Evolutionary conservation across 2,113 vertebrate species (phyloP), one percentile per base, ranked within the genome.

Genomic region (Opisthocomus hoazin): DNA sequence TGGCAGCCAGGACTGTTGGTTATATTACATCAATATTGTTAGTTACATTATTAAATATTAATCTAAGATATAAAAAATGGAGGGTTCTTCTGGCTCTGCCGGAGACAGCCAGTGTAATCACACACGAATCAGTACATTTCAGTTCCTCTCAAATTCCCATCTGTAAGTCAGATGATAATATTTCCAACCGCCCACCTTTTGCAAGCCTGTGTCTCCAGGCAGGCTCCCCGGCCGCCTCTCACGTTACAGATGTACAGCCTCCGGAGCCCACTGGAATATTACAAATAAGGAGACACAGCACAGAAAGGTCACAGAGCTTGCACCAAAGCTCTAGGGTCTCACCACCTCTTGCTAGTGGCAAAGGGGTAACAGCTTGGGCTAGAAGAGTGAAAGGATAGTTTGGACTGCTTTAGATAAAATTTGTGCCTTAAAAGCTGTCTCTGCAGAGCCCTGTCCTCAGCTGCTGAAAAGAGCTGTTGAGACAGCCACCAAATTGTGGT

Each of bases 21-120:
- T 87, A 53, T 39, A 87, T 27, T 81, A 94, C 78, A 94, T 81
- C 80, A 91, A 82, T 60, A 92, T 56, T 90, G 57, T 70, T 91
- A 91, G 64, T 58, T 89, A 84, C 2, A 3, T 68, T 64, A 89
- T 87, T 87, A 93, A 95, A 90, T 90, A 84, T 71, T 75, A 90
- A 90, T 63, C 64, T 70, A 63, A 84, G 73, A 90, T 66, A 84
- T 32, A 54, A 87, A 84, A 93, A 57, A 4, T 15, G 5, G 46
- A 91, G 27, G 11, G 27, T 51, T 84, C 46, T 89, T 87, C 66
- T 82, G 61, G 46, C 29, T 95, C 46, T 93, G 82, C 56, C 54
- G 90, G 70, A 88, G 66, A 91, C 46, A 82, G 58, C 23, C 5
- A 4, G 63, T 61, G 21, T 54, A 94, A 94, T 69, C 50, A 73